Conservation (phyloP, 2,797 vertebrate genomes). For the Gymnothorax reevesii region DNA sequence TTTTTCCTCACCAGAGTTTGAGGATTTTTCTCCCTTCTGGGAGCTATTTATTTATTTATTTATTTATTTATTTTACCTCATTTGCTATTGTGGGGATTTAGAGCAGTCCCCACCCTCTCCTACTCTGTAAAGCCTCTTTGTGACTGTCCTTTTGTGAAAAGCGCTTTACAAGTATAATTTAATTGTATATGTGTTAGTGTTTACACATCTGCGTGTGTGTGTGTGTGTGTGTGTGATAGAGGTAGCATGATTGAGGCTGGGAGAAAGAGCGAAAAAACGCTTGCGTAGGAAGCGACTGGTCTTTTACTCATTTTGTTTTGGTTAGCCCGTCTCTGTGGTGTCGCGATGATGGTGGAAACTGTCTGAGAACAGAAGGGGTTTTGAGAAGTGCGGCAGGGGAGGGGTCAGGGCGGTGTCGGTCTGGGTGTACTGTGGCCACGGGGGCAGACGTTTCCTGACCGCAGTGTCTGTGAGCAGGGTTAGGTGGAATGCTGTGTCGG, state of each 20-base stretch:
- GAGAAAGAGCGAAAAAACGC: slow-evolving; percentile 42
- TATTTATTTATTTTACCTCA: too few relatives aligned
- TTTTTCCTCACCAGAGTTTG: too few relatives aligned
- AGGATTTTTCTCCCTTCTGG: too few relatives aligned
- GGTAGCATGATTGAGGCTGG: slow-evolving; percentile 7
- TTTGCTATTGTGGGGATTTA: too few relatives aligned
- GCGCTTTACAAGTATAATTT: too few relatives aligned
- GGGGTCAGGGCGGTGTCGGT: slow-evolving; percentile 45
- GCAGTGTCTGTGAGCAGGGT: slow-evolving; percentile 26
- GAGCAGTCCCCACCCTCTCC: too few relatives aligned
- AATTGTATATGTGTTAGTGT: slow-evolving; percentile 25
- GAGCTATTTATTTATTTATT: too few relatives aligned
- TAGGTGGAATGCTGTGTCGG: not conserved
- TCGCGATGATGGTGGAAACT: slow-evolving; percentile 78
- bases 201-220: not conserved
- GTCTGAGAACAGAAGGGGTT: slow-evolving; percentile 73
- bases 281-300: slow-evolving; percentile 61
- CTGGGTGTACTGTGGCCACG: slow-evolving; percentile 68
- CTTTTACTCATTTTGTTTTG: slow-evolving; percentile 55
- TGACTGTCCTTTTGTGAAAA: too few relatives aligned
- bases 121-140: too few relatives aligned
- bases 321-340: slow-evolving; percentile 68
- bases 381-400: slow-evolving; percentile 66
- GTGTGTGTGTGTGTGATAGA: slow-evolving; percentile 20
- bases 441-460: slow-evolving; percentile 67